phyloP scores from a whole-genome alignment of 2,888 invertebrate species.

The Salticus scenicus region DNA sequence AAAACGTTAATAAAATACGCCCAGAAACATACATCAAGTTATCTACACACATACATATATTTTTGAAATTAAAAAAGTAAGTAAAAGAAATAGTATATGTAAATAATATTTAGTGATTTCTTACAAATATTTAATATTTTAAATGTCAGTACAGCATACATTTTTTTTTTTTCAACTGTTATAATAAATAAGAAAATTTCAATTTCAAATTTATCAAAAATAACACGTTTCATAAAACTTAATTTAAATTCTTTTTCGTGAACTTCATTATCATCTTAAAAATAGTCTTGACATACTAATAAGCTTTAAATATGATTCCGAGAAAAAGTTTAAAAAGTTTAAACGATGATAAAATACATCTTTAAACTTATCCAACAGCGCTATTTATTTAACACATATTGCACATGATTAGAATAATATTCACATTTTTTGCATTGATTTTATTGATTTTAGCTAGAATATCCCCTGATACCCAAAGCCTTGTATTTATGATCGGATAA shows the following conservation, averaged over 20 bases:
- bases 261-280: neutral
- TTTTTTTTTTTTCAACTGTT: neutral
- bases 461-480: neutral
- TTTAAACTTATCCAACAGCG: neutral
- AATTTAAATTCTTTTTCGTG: neutral
- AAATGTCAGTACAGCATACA: too few relatives aligned
- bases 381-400: conserved; percentile 9
- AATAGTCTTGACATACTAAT: neutral
- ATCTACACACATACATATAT: too few relatives aligned
- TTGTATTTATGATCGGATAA: conserved; percentile 1
- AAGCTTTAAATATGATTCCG: neutral
- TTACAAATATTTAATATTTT: too few relatives aligned
- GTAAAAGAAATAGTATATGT: too few relatives aligned
- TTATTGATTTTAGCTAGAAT: neutral
- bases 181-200: neutral
- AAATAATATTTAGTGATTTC: too few relatives aligned
- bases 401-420: conserved; percentile 7
- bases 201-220: neutral
- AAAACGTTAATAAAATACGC: too few relatives aligned
- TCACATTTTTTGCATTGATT: neutral
- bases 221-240: neutral
- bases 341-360: conserved; percentile 15
- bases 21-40: too few relatives aligned
- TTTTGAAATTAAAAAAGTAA: too few relatives aligned
- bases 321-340: conserved; percentile 7